Conservation (phyloP, 2,888 invertebrate genomes). For the Epinotia demarniana region DNA sequence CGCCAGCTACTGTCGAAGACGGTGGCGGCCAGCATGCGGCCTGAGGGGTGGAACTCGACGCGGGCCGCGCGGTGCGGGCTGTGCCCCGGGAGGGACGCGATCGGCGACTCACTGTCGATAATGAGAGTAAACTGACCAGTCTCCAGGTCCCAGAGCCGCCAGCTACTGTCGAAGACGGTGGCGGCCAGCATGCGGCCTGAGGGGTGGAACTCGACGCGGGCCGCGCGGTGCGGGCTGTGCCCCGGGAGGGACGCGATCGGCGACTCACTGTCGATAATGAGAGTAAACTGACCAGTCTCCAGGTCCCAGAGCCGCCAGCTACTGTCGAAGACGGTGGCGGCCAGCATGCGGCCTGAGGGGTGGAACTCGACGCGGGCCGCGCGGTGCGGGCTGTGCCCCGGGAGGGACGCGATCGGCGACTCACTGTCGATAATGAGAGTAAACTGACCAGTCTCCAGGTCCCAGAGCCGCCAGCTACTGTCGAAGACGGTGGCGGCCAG, state of each 20-base stretch:
- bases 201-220: conserved; percentile 96
- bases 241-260: conserved; percentile 96
- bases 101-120: conserved; percentile 90
- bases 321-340: conserved; percentile 96
- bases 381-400: conserved; percentile 95
- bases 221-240: conserved; percentile 96
- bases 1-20: conserved; percentile 99
- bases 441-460: conserved; percentile 88
- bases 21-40: conserved; percentile 96
- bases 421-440: conserved; percentile 87
- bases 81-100: conserved; percentile 96
- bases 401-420: conserved; percentile 94
- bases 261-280: conserved; percentile 88
- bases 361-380: conserved; percentile 97
- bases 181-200: conserved; percentile 98
- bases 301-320: conserved; percentile 99
- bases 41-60: conserved; percentile 97
- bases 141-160: conserved; percentile 98
- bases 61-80: conserved; percentile 95
- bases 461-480: conserved; percentile 98
- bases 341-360: conserved; percentile 97
- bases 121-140: conserved; percentile 67
- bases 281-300: conserved; percentile 84
- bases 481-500: conserved; percentile 98
- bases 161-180: conserved; percentile 97